A percentile compares a stretch with the other conserved stretches of the same genome.
These are phyloP conservation scores for Leptinotarsa tumamoca DNA, from an alignment of 2,888 invertebrate species.

Conservation along the genomic window DNA sequence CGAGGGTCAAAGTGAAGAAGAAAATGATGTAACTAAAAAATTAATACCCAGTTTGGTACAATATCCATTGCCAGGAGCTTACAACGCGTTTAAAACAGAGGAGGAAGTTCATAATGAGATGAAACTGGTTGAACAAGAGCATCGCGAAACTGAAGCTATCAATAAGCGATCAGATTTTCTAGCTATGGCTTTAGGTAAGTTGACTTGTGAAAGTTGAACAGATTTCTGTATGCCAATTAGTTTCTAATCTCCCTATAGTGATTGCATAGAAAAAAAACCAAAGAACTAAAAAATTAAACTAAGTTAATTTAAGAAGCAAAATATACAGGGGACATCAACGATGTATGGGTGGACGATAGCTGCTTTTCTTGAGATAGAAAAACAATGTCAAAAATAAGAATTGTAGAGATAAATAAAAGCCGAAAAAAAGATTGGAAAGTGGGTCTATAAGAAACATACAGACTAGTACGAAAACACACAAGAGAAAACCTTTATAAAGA, in stretches of 20 bases:
- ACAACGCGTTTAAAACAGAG: constrained; percentile 50
- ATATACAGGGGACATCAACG: no score
- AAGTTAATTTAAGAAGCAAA: no score
- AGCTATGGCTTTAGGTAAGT: constrained; percentile 68
- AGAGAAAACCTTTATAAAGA: no score
- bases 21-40: constrained; percentile 51
- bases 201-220: not conserved
- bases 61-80: constrained; percentile 62
- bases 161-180: constrained; percentile 67
- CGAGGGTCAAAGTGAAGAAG: constrained; percentile 67
- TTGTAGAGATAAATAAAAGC: no score
- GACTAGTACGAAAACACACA: no score
- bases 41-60: constrained; percentile 64
- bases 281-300: no score
- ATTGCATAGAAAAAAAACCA: no score
- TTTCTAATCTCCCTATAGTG: not conserved
- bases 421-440: no score
- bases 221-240: not conserved
- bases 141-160: constrained; percentile 46
- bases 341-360: no score
- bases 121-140: constrained; percentile 40
- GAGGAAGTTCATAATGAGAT: constrained; percentile 40
- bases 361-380: no score
- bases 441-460: no score
- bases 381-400: no score